Conservation (phyloP, 2,888 invertebrate species). For the Leptinotarsa tumamoca region DNA sequence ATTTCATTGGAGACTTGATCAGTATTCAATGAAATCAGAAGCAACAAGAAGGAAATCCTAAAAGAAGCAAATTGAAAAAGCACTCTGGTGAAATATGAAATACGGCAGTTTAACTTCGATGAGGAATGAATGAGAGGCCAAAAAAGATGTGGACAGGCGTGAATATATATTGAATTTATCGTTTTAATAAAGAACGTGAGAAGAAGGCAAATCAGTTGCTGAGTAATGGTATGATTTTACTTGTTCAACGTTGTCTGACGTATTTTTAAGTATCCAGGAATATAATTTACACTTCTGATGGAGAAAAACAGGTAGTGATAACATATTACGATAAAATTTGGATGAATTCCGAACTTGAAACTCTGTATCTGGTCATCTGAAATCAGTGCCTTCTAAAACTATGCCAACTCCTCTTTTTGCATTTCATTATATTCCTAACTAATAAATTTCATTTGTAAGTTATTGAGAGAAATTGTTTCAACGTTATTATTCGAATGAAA, state of each 20-base stretch:
- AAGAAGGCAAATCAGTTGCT: background rate
- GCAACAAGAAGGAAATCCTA: conserved; percentile 2
- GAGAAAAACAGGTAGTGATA: too few species aligned
- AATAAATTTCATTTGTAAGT: too few species aligned
- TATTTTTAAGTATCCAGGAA: background rate
- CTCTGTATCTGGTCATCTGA: too few species aligned
- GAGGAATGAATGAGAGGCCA: background rate
- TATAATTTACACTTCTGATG: background rate
- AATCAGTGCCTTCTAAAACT: too few species aligned
- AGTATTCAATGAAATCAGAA: conserved; percentile 39
- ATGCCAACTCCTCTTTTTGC: too few species aligned
- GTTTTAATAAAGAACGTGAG: conserved; percentile 3
- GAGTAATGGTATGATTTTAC: background rate
- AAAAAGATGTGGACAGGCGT: background rate
- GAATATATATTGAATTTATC: conserved; percentile 6
- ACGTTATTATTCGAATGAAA: too few species aligned
- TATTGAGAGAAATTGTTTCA: too few species aligned
- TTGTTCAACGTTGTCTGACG: background rate
- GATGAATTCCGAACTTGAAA: too few species aligned
- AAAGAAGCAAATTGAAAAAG: conserved; percentile 5
- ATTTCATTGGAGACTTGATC: conserved; percentile 50
- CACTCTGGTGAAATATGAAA: conserved; percentile 15
- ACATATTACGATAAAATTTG: too few species aligned
- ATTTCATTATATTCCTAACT: too few species aligned
- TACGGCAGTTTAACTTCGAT: background rate